Base-by-base conservation (phyloP, 2,888 invertebrate genomes). In the Ormyrus thymus region DNA sequence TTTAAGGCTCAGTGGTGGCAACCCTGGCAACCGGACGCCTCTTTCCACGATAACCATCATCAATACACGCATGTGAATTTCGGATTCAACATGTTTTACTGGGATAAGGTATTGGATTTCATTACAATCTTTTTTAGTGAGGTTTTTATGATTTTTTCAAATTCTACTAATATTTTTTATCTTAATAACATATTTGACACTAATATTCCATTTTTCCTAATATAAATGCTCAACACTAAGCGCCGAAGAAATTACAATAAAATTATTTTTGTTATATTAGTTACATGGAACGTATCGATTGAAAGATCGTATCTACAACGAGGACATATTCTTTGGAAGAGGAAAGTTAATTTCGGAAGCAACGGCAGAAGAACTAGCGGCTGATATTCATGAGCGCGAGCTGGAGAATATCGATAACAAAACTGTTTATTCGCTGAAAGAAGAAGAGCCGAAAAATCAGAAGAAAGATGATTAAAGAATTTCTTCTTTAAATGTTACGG, bases 21-120 rank as follows among this genome's bases (percentile, higher is more conserved):
- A 89, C 94, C 94, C 0, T 94, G 94, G 94, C 94, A 95, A 86
- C 95, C 95, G 0, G 93, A 94, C 83, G 93, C 94, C 0, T 93
- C 93, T 80, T 95, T 95, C 90, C 95, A 95, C 83, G 95, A 95
- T 86, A 93, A 95, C 85, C 95, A 95, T 83, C 95, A 95, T 84
- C 94, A 95, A 90, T 95, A 94, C 89, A 95, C 94, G 90, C 95
- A 95, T 85, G 94, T 94, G 85, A 95, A 95, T 89, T 95, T 94
- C 84, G 94, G 94, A 0, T 95, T 95, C 86, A 95, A 95, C 86
- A 93, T 94, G 87, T 91, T 89, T 61, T 80, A 93, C 53, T 95
- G 95, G 94, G 95, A 95, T 87, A 93, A 91, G 91, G 94, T 94
- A 84, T 55, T 29, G 29, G 29, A 29, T 29, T 29, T 29, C 29